Base-by-base conservation (phyloP, 2,113 vertebrate genomes). In the Tragelaphus strepsiceros region DNA sequence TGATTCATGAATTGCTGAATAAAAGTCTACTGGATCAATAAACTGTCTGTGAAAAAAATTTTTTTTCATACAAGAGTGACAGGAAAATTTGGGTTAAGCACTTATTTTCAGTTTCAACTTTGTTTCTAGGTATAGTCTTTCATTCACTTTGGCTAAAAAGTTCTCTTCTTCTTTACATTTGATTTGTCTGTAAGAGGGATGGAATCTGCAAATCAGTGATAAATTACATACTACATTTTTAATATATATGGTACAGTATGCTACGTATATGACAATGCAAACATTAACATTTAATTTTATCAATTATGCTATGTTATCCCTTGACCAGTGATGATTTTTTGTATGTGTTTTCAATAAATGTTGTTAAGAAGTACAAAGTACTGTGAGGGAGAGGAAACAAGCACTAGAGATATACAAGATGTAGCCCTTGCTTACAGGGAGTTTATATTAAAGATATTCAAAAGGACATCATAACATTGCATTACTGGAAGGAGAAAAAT, bases 161-260 rank as follows among this genome's bases (percentile, higher is more conserved):
- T 62, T 86, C 17, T 59, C 39, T 95, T 59, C 56, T 51, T 61
- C 30, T 90, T 97, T 54, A 93, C 6, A 35, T 81, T 85, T 97
- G 39, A 49, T 91, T 56, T 88, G 53, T 91, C 91, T 89, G 14
- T 56, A 22, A 77, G 88, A 93, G 19, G 8, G 2, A 24, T n/a
- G 2, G 22, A 5, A 71, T 74, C 15, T 82, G 5, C 21, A 86
- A 80, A 21, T 49, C 17, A 12, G 5, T 78, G 11, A 7, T 58
- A 56, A 92, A 85, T 64, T 93, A 14, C 3, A 5, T 30, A 80
- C 32, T 32, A 1, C 53, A 78, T 91, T 96, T 90, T 77, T 7
- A 91, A 71, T 26, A 56, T 39, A 56, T 56, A 56, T 53, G 64
- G 61, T 92, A 46, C 6, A 71, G 8, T 56, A 46, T 4, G 56